A percentile compares a stretch with the other conserved stretches of the same genome.
Conservation (phyloP, 1,140 invertebrate species). For the Listronotus oregonensis region DNA sequence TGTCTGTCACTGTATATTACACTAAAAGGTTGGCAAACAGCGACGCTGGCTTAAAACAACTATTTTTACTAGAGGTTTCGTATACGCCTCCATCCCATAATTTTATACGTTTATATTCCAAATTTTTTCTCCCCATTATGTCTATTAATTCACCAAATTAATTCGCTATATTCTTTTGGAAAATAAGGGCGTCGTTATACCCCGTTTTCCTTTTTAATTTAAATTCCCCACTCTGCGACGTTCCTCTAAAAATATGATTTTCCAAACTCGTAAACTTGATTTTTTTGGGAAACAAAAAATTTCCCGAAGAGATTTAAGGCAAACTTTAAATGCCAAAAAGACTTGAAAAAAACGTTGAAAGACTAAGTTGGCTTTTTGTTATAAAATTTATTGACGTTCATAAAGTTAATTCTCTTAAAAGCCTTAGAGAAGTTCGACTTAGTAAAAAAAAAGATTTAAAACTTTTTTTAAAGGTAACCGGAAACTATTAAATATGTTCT, state of each 20-base stretch:
- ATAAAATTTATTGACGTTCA: slow-evolving; percentile 27
- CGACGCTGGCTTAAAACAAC: too few relatives aligned
- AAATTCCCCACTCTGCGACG: neutral
- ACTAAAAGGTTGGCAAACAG: too few relatives aligned
- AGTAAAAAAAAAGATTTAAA: too few relatives aligned
- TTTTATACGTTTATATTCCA: neutral
- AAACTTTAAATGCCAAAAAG: slow-evolving; percentile 7
- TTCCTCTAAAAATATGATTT: slow-evolving; percentile 8
- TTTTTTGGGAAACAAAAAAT: neutral
- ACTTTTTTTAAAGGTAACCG: too few relatives aligned
- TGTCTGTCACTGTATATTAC: too few relatives aligned
- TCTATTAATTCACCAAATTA: slow-evolving; percentile 18
- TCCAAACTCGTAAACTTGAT: slow-evolving; percentile 10
- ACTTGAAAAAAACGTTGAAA: neutral
- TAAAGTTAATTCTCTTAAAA: slow-evolving; percentile 41
- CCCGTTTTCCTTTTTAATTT: slow-evolving; percentile 1
- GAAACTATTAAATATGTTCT: too few relatives aligned
- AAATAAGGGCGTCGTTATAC: slow-evolving; percentile 10
- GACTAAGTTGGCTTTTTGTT: slow-evolving; percentile 5
- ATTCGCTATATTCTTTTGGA: slow-evolving; percentile 14
- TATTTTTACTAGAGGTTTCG: neutral
- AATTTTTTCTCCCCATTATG: neutral
- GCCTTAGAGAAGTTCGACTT: too few relatives aligned
- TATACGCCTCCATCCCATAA: neutral
- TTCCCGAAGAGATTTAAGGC: slow-evolving; percentile 7